A percentile compares a stretch with the other conserved stretches of the same genome.
Evolutionary conservation across 2,797 vertebrate species (phyloP).

Genomic region (Argya squamiceps): DNA sequence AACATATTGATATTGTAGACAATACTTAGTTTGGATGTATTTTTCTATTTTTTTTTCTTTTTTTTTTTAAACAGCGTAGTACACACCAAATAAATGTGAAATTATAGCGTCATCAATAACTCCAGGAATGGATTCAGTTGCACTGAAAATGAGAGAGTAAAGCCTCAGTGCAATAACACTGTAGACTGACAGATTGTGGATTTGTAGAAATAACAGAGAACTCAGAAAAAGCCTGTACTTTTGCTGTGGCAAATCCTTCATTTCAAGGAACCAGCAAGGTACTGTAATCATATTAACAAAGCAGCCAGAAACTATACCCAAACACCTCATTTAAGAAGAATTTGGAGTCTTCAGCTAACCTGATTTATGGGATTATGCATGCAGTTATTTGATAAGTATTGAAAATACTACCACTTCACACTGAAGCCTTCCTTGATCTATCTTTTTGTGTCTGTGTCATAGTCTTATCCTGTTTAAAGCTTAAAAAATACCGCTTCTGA

Average conservation of each 20-base stretch:
- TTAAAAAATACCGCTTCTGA: slow-evolving; percentile 44
- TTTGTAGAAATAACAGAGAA: slow-evolving; percentile 79
- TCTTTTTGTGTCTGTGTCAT: slow-evolving; percentile 50
- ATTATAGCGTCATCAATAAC: slow-evolving; percentile 77
- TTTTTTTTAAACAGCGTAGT: not conserved
- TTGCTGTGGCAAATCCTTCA: slow-evolving; percentile 66
- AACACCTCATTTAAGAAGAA: slow-evolving; percentile 71
- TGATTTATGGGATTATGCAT: slow-evolving; percentile 74
- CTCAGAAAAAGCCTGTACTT: slow-evolving; percentile 57
- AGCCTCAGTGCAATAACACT: slow-evolving; percentile 64
- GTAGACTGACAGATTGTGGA: slow-evolving; percentile 77
- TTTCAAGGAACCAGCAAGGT: slow-evolving; percentile 71
- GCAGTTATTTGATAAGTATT: slow-evolving; percentile 72
- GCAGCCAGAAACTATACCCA: slow-evolving; percentile 70
- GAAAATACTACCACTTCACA: slow-evolving; percentile 58
- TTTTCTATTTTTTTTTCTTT: not conserved
- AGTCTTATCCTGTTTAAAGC: slow-evolving; percentile 70
- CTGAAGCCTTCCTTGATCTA: slow-evolving; percentile 61
- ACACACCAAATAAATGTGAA: slow-evolving; percentile 73
- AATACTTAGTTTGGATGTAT: slow-evolving; percentile 69
- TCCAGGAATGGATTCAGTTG: slow-evolving; percentile 71
- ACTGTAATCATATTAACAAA: slow-evolving; percentile 74
- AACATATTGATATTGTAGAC: slow-evolving; percentile 77
- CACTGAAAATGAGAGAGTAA: slow-evolving; percentile 75
- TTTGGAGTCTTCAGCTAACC: slow-evolving; percentile 65